Evolutionary conservation across 2,113 vertebrate genomes (phyloP).

Genomic region (Xenotilapia caudafasciata): DNA sequence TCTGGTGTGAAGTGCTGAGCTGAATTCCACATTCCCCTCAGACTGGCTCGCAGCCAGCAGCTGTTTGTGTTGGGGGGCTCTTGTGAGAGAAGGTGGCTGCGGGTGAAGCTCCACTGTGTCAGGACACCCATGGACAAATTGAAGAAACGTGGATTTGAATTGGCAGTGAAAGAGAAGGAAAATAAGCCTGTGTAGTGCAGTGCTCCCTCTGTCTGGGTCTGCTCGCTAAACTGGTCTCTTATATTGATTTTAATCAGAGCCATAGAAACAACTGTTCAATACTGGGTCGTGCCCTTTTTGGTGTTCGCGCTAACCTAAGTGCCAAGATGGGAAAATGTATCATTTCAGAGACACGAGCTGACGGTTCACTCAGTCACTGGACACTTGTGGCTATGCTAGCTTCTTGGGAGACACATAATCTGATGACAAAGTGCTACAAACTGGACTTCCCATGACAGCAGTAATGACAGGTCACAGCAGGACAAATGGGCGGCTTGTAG

Average conservation of each 20-base stretch:
- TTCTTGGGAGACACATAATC: background rate
- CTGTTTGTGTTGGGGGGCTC: slow-evolving; percentile 1
- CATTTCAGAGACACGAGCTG: background rate
- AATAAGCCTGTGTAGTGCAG: background rate
- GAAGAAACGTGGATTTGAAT: slow-evolving; percentile 8
- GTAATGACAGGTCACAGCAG: background rate
- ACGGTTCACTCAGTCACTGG: background rate
- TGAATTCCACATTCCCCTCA: slow-evolving; percentile 53
- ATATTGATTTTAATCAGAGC: background rate
- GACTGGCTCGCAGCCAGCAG: slow-evolving; percentile 36
- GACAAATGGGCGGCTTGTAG: background rate
- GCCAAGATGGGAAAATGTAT: background rate
- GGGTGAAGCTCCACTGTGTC: background rate
- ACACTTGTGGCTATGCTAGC: background rate
- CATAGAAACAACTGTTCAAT: background rate
- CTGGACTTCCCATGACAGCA: background rate
- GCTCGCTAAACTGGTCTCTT: background rate
- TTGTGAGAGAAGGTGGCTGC: slow-evolving; percentile 1
- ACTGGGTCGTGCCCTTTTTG: background rate
- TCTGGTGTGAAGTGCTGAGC: slow-evolving; percentile 41
- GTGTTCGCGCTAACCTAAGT: background rate
- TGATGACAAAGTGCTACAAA: background rate
- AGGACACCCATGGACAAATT: slow-evolving; percentile 9
- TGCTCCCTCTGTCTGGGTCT: background rate
- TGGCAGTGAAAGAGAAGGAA: background rate